These are phyloP conservation scores for Rhinolophus ferrumequinum DNA, from an alignment of 2,113 vertebrate species.

Conservation along the genomic window DNA sequence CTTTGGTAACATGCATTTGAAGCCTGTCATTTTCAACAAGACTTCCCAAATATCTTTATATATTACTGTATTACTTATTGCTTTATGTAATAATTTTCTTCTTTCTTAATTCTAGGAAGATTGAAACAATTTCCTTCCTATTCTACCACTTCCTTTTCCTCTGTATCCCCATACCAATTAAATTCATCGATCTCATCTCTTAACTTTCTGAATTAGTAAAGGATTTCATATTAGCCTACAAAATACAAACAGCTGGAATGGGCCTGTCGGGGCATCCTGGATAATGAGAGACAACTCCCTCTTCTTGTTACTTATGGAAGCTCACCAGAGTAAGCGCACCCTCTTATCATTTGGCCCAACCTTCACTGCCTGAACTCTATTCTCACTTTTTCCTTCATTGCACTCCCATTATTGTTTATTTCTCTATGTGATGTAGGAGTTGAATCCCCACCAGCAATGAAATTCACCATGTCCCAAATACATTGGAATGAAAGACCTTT, in stretches of 20 bases:
- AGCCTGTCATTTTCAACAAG: not conserved
- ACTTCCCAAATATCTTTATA: not conserved
- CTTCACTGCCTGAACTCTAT: not conserved
- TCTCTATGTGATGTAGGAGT: not conserved
- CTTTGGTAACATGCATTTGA: not conserved
- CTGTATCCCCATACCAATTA: not conserved
- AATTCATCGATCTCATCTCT: not conserved
- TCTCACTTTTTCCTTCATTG: not conserved
- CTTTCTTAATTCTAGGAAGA: not conserved
- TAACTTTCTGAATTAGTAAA: not conserved
- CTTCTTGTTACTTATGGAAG: not conserved
- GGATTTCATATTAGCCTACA: not conserved
- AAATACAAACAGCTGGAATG: not conserved
- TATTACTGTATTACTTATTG: not conserved
- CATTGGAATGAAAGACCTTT: not conserved
- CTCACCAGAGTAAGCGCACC: not conserved
- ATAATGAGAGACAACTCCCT: not conserved
- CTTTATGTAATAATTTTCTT: not conserved
- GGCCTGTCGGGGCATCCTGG: not conserved
- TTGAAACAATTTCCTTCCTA: not conserved
- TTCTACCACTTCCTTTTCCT: not conserved
- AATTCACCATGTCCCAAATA: not conserved
- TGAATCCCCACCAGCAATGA: not conserved
- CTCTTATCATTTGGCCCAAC: not conserved
- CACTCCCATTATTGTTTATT: not conserved